These are phyloP conservation scores for Holothuria leucospilota DNA, from an alignment of 53 echinoderm and acorn worm genomes.

Conservation along the genomic window DNA sequence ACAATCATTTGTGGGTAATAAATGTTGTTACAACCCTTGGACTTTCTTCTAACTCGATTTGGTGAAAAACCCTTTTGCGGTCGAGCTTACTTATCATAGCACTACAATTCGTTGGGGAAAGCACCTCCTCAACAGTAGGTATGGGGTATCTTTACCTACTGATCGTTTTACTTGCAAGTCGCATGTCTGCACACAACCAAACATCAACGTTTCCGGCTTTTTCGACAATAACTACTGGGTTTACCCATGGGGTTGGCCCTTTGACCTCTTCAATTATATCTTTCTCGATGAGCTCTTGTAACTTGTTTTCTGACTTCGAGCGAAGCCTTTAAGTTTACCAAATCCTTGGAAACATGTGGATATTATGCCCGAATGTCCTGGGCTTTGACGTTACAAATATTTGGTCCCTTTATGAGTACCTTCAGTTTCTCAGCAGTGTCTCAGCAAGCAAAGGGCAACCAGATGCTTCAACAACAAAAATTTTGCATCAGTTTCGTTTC, in stretches of 20 bases:
- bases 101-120: conserved; percentile 4
- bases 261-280: conserved; percentile 33
- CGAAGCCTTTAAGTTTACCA: conserved; percentile 46
- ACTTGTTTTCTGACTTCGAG: conserved; percentile 42
- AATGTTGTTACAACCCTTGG: conserved; percentile 56
- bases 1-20: conserved; percentile 46
- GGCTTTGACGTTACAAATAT: neutral
- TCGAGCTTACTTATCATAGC: conserved; percentile 24
- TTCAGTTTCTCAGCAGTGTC: conserved; percentile 4
- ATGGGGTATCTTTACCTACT: conserved; percentile 53
- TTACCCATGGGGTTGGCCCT: conserved; percentile 59
- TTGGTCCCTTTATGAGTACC: neutral
- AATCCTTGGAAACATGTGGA: conserved; percentile 30
- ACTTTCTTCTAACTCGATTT: neutral
- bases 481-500: neutral
- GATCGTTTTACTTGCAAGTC: conserved; percentile 52
- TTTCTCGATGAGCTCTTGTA: conserved; percentile 36
- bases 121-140: conserved; percentile 45
- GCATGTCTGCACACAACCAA: conserved; percentile 49
- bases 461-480: conserved; percentile 33
- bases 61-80: neutral
- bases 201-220: conserved; percentile 31
- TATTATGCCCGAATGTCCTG: neutral
- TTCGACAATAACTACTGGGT: conserved; percentile 47
- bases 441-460: conserved; percentile 4